A percentile compares a stretch with the other conserved stretches of the same genome.
phyloP scores from a whole-genome alignment of 2,797 vertebrate genomes.

The Florisuga fusca region DNA sequence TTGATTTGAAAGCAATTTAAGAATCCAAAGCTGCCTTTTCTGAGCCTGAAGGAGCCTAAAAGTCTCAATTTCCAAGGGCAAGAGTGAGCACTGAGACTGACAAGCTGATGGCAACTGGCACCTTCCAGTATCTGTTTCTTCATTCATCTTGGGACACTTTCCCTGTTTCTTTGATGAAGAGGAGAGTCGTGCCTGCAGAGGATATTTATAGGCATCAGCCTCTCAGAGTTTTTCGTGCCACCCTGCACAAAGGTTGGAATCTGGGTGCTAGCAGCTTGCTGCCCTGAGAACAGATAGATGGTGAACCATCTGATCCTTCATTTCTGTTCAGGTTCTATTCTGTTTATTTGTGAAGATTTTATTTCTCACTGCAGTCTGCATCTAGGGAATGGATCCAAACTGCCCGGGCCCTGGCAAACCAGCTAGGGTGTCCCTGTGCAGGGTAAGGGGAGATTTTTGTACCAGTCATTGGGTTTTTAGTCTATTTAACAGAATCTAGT shows the following conservation, averaged over 20 bases:
- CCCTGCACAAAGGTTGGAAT: background rate
- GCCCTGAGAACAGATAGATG: background rate
- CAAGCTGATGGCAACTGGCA: background rate
- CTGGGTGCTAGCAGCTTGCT: background rate
- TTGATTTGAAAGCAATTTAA: background rate
- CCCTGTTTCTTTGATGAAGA: background rate
- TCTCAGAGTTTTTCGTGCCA: background rate
- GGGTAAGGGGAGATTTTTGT: background rate
- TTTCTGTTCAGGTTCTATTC: background rate
- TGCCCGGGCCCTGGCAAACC: background rate
- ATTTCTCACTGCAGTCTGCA: background rate
- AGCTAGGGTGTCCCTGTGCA: background rate
- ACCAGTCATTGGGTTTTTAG: background rate
- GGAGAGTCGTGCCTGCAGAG: background rate
- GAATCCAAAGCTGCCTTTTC: background rate
- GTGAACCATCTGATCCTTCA: background rate
- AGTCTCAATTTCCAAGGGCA: background rate
- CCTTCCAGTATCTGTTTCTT: background rate
- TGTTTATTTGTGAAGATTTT: background rate
- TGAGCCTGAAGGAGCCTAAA: background rate
- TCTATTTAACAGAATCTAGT: background rate
- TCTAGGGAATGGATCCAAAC: background rate
- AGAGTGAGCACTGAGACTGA: background rate
- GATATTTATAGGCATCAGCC: background rate
- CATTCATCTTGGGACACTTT: background rate